Evolutionary conservation across 2,888 invertebrate species (phyloP).

Genomic region (Hedychridium roseum): DNA sequence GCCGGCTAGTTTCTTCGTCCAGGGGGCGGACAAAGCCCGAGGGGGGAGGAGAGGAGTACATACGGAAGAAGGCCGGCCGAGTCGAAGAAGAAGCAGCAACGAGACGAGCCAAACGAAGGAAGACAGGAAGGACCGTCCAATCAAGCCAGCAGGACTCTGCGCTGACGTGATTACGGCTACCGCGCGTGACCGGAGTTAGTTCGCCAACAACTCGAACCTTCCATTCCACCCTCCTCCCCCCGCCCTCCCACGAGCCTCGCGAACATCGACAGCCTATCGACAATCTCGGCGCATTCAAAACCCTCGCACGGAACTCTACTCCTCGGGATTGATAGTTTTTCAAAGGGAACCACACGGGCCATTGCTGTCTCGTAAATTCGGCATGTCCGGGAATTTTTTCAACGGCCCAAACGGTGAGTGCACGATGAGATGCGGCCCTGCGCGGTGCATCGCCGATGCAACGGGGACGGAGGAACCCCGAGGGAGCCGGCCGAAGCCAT

Average conservation of each 20-base stretch:
- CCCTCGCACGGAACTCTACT: no score
- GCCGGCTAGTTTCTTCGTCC: no score
- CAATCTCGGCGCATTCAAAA: no score
- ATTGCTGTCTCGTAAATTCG: no score
- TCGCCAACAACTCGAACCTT: constrained; percentile 39
- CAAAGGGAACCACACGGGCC: no score
- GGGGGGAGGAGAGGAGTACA: constrained; percentile 22
- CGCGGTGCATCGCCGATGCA: constrained; percentile 34
- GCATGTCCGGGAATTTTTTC: no score
- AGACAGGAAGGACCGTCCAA: constrained; percentile 48
- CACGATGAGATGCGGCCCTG: constrained; percentile 43
- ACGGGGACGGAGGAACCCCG: constrained; percentile 11
- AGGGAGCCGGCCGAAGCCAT: constrained; percentile 31
- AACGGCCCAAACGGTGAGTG: no score
- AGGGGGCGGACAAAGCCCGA: no score
- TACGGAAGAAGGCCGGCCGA: constrained; percentile 18
- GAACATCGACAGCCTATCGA: no score
- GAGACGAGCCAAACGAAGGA: constrained; percentile 10
- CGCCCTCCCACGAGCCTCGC: no score
- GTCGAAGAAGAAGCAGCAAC: constrained; percentile 21
- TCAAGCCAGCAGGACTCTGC: constrained; percentile 51
- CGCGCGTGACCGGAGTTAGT: constrained; percentile 58
- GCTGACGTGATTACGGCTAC: constrained; percentile 59
- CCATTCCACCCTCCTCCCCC: constrained; percentile 37
- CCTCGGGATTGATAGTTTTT: no score